Evolutionary conservation across 2,113 vertebrate species (phyloP).

Genomic region (Sarotherodon lohbergeri): DNA sequence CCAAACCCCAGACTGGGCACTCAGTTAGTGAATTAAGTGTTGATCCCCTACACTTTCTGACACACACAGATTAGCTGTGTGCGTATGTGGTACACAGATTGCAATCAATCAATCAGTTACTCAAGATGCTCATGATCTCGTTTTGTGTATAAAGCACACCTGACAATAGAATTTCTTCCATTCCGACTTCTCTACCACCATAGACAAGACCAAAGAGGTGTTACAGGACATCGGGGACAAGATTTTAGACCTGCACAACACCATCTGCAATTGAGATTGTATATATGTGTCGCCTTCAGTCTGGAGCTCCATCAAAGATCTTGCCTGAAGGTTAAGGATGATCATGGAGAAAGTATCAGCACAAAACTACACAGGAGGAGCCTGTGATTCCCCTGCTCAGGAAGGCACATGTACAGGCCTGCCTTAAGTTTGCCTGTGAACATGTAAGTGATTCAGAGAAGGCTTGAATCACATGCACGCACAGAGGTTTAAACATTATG

Average conservation of each 20-base stretch:
- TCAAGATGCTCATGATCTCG: background rate
- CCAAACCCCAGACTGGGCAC: background rate
- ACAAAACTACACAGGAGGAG: background rate
- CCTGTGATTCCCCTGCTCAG: background rate
- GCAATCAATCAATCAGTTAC: background rate
- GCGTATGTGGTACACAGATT: background rate
- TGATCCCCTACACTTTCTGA: background rate
- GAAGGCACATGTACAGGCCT: background rate
- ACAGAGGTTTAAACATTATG: background rate
- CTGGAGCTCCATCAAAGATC: background rate
- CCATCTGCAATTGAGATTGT: background rate
- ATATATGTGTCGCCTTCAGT: background rate
- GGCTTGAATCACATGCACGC: background rate
- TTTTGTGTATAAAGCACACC: background rate
- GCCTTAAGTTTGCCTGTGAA: background rate
- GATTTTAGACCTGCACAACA: background rate
- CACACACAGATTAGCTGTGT: background rate
- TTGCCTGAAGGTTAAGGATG: background rate
- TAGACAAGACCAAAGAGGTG: accelerated
- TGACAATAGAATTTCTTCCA: background rate
- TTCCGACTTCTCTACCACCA: background rate
- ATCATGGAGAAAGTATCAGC: background rate
- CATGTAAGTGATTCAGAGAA: background rate
- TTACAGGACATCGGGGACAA: background rate
- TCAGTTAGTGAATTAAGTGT: background rate